A percentile compares a stretch with the other conserved stretches of the same genome.
These are phyloP conservation scores for Drosophila anomalata DNA, from an alignment of 2,888 invertebrate genomes.

Conservation along the genomic window DNA sequence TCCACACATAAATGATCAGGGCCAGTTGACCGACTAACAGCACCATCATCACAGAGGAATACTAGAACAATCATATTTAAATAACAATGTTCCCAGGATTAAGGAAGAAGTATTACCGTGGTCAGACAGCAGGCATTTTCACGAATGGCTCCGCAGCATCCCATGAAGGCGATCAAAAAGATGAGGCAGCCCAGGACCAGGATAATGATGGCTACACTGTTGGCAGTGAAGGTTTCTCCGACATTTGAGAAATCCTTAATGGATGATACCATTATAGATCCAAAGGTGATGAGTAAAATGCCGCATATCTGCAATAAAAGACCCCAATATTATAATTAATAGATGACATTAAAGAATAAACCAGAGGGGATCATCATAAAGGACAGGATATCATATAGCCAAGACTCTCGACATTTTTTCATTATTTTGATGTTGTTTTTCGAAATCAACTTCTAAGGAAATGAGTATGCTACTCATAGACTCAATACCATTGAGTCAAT, in stretches of 20 bases:
- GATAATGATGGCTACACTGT: constrained; percentile 87
- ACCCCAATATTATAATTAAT: not conserved
- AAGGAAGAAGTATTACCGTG: constrained; percentile 85
- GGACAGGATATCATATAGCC: not conserved
- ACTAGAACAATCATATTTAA: constrained; percentile 85
- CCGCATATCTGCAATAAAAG: constrained; percentile 89
- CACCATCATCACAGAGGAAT: constrained; percentile 88
- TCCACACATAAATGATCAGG: constrained; percentile 88
- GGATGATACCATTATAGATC: constrained; percentile 87
- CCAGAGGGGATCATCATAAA: not conserved
- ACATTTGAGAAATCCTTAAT: constrained; percentile 85
- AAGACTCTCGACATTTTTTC: not conserved
- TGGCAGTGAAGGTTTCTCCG: constrained; percentile 84
- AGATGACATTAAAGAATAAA: not conserved
- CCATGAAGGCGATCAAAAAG: constrained; percentile 93
- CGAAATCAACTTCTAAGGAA: not conserved
- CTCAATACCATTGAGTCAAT: not conserved
- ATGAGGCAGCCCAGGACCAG: constrained; percentile 89
- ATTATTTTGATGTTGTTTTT: not conserved
- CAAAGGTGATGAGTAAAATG: constrained; percentile 88
- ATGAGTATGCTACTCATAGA: not conserved
- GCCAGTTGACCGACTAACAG: constrained; percentile 90
- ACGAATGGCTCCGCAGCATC: constrained; percentile 94
- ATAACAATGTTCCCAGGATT: not conserved
- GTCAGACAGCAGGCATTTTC: constrained; percentile 94